Evolutionary conservation across 1,140 invertebrate genomes (phyloP), one percentile per base, ranked within the genome.

Genomic region (Lordiphosa mommai): DNA sequence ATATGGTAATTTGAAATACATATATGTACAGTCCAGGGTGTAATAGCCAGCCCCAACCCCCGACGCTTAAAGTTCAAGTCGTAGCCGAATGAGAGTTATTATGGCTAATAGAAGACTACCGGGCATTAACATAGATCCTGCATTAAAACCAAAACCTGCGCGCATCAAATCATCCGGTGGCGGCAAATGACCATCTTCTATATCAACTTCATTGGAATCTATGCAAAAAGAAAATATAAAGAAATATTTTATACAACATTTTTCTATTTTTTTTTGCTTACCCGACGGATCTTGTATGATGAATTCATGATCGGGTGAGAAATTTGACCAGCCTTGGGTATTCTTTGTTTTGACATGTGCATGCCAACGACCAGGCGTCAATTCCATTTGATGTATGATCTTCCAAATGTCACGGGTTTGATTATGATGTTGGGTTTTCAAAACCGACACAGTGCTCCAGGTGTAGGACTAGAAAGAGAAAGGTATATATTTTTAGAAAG

Each of bases 271-370:
- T 7, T 2, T 16, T 1, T 55, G 13, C 34, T 33, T 48, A 84
- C 77, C 74, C 23, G 23, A 27, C 23, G 6, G 23, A 14, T 52
- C 57, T 0, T 72, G 51, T 6, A 50, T 34, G n/a, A 86, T 67
- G 27, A 88, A 79, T 3, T 74, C 66, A 41, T 87, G 70, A 10
- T 73, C 56, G 0, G 61, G 55, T 16, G 88, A 86, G 41, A 88
- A 88, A 40, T 70, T 57, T n/a, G 88, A 88, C 88, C 88, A 88
- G 4, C 87, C 88, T 7, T 71, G 38, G n/a, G 71, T 87, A 43
- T 88, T 88, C 68, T 69, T 86, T 46, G 84, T 68, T 66, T 72
- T 82, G 9, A 88, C 84, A 9, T 63, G 77, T 2, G 68, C 86
- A 49, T 88, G 72, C 87, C 87, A 88, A 37, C 60, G 30, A n/a